These are phyloP conservation scores for Exocentrus adspersus DNA, from an alignment of 2,888 invertebrate species.

Conservation along the genomic window DNA sequence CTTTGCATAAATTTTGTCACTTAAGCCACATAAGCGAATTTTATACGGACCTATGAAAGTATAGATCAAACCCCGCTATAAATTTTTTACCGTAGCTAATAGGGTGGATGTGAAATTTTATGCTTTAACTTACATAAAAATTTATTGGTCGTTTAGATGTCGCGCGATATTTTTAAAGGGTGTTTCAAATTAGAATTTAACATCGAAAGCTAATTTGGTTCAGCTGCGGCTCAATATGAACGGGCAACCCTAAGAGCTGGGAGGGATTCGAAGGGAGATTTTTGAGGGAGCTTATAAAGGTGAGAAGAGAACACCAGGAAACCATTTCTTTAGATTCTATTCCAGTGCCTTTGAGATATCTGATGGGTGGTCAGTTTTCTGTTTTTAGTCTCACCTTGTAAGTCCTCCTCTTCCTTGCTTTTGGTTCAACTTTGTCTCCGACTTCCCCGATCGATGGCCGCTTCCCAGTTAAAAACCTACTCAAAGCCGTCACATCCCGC, in stretches of 20 bases:
- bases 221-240: background rate
- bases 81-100: constrained; percentile 45
- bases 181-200: constrained; percentile 5
- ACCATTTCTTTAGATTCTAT: too few relatives aligned
- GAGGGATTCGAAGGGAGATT: too few relatives aligned
- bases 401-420: too few relatives aligned
- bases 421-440: too few relatives aligned
- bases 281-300: too few relatives aligned
- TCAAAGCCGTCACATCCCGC: too few relatives aligned
- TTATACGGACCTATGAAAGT: constrained; percentile 49
- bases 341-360: too few relatives aligned
- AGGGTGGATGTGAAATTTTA: constrained; percentile 39
- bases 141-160: constrained; percentile 37
- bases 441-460: too few relatives aligned
- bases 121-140: constrained; percentile 31
- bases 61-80: constrained; percentile 44
- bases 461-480: too few relatives aligned
- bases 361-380: too few relatives aligned
- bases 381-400: too few relatives aligned
- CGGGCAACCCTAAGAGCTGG: background rate
- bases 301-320: too few relatives aligned
- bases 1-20: constrained; percentile 52
- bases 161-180: background rate
- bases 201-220: background rate
- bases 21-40: constrained; percentile 51